Evolutionary conservation across 2,888 invertebrate species (phyloP), one percentile per base, ranked within the genome.

Genomic region (Hydriomena furcata): DNA sequence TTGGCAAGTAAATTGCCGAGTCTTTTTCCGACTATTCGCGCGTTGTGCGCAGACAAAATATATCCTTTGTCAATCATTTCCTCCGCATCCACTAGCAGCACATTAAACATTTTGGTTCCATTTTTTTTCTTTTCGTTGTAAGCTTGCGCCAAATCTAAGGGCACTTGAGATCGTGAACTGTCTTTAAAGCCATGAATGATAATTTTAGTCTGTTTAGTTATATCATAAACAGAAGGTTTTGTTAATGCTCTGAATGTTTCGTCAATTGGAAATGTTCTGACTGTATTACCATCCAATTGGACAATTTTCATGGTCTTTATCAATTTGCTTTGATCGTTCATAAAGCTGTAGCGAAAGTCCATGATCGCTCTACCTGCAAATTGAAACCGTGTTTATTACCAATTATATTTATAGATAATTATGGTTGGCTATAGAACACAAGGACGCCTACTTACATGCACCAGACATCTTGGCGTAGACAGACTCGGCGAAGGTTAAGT

Each of bases 151-250:
- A 91, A 72, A 48, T 83, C 80, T 50, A 73, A 60, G 0, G 91
- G 89, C 13, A 90, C 79, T 27, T 78, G 67, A 5, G 91, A 91
- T 58, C 83, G 82, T 11, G 90, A 80, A 58, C 75, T 83, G 52
- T 91, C 91, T 66, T 79, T 86, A 51, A 79, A 91, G 40, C 91
- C 91, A 55, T 91, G 91, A 49, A 91, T 86, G 25, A 90, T 73
- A 49, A 91, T 68, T 74, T 90, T 90, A 5, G 88, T 88, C 65
- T 90, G 84, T 64, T 79, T 88, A 1, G 81, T 81, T 46, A 90
- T 88, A 58, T 90, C 89, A 49, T 82, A 90, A 51, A 77, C 61
- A 1, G 70, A 62, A 0, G 82, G 78, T 45, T 80, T 77, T 1
- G 76, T 82, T 3, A 90, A 72, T 23, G 75, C 75, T 17, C 64